Evolutionary conservation across 2,888 invertebrate species (phyloP).

Genomic region (Zaprionus obscuricornis): DNA sequence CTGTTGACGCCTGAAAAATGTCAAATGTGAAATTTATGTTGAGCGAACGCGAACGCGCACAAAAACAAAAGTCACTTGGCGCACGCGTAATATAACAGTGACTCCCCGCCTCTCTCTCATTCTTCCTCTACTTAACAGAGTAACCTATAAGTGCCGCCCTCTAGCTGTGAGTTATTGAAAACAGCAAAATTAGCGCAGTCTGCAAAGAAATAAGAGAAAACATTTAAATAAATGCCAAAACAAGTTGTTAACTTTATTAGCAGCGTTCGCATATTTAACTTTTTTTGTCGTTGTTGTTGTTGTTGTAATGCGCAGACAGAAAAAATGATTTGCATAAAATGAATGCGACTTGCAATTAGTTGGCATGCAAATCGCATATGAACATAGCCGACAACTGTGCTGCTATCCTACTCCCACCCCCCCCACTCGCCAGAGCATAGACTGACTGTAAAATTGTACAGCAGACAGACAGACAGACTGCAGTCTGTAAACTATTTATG

Average conservation of each 20-base stretch:
- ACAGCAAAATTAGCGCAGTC: conserved; percentile 55
- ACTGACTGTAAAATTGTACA: background rate
- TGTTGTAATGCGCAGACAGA: conserved; percentile 23
- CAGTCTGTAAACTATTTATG: conserved; percentile 6
- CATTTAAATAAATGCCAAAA: conserved; percentile 52
- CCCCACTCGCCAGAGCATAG: too few relatives aligned
- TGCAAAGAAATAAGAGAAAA: background rate
- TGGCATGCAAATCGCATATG: conserved; percentile 60
- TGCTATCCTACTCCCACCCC: too few relatives aligned
- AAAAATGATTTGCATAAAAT: conserved; percentile 56
- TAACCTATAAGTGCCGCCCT: conserved; percentile 11
- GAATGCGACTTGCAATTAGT: conserved; percentile 62
- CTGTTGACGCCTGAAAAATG: conserved; percentile 65
- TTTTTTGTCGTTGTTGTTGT: conserved; percentile 14
- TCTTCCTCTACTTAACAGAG: too few relatives aligned
- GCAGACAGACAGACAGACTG: conserved; percentile 10
- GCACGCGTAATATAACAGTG: conserved; percentile 37
- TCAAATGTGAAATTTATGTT: conserved; percentile 78
- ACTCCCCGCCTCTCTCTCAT: background rate
- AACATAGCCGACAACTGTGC: conserved; percentile 25
- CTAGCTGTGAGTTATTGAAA: conserved; percentile 13
- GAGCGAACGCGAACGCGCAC: conserved; percentile 34
- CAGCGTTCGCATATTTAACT: too few relatives aligned
- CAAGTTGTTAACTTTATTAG: conserved; percentile 68
- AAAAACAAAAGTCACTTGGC: conserved; percentile 30